Evolutionary conservation across 2,113 vertebrate genomes (phyloP), one percentile per base, ranked within the genome.

Genomic region (Nyctereutes procyonoides): DNA sequence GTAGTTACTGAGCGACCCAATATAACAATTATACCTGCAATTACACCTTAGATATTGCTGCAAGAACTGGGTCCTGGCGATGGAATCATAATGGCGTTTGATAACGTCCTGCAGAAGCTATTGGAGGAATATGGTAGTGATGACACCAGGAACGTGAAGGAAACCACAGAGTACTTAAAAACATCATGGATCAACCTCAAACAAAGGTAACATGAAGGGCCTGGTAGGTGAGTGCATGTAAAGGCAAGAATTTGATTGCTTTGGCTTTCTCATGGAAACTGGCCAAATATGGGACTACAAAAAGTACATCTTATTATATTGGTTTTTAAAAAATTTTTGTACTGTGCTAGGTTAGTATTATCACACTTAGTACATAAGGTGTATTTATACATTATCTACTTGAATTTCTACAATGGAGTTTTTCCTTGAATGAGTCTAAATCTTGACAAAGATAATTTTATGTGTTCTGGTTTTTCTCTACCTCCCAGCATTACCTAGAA

Each of bases 121-220:
- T 98, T 99, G 94, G 99, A 98, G 53, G 99, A 99, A 28, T 99
- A 99, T 95, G 97, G 98, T 35, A 93, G 97, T 2, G 99, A 99
- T 83, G 99, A 99, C 98, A 99, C 99, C 1, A 98, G 99, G 96
- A 99, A 98, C 81, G 99, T 99, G 97, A 99, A 99, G 96, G 99
- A 99, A 98, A 99, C 99, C 94, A 99, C 99, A 0, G 99, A 99
- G 77, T 98, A 99, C 93, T 98, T 99, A 96, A 99, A 99, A 85
- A 98, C 98, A 0, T 99, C 98, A 5, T 99, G 99, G 99, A 97
- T 99, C 98, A 98, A 99, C 96, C 98, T 99, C 93, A 99, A 99
- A 96, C 99, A 99, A 97, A 99, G 99, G 99, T 99, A 98, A 98
- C 32, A 48, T n/a, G 6, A 65, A 73, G 10, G 9, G 38, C 90